These are phyloP conservation scores for Ypsolopha sequella DNA, from an alignment of 2,888 invertebrate species.

Conservation along the genomic window DNA sequence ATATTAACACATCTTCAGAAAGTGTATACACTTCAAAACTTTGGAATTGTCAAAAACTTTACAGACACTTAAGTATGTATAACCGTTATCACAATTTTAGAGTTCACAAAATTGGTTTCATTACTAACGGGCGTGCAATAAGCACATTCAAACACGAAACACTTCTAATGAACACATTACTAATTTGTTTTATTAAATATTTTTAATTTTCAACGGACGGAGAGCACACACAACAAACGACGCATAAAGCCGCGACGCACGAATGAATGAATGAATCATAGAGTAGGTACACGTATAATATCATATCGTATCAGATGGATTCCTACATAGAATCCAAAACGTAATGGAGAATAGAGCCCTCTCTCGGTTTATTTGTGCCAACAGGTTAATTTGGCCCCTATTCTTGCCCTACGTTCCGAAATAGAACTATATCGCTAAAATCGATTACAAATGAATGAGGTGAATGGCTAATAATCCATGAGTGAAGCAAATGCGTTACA, in stretches of 20 bases:
- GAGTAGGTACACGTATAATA: background rate
- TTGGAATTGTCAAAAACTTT: slow-evolving; percentile 2
- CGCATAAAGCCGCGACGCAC: background rate
- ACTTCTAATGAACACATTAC: background rate
- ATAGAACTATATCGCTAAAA: too few species aligned
- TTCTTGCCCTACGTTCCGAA: too few species aligned
- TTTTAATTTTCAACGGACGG: slow-evolving; percentile 5
- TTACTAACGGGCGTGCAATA: background rate
- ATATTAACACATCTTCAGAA: background rate
- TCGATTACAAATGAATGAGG: too few species aligned
- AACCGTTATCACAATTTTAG: slow-evolving; percentile 22
- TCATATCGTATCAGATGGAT: too few species aligned
- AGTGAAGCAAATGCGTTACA: too few species aligned
- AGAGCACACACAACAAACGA: slow-evolving; percentile 3
- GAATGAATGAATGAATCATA: slow-evolving; percentile 5
- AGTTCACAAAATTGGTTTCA: background rate
- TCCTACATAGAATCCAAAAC: too few species aligned
- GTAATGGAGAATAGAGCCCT: too few species aligned
- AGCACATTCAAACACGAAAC: background rate
- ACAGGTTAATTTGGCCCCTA: too few species aligned
- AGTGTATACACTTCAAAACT: slow-evolving; percentile 1
- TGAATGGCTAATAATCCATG: too few species aligned
- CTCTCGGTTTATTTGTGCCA: too few species aligned
- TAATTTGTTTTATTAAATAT: background rate
- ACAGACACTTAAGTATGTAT: slow-evolving; percentile 29